phyloP scores from a whole-genome alignment of 2,113 vertebrate genomes.

The Trichechus manatus region DNA sequence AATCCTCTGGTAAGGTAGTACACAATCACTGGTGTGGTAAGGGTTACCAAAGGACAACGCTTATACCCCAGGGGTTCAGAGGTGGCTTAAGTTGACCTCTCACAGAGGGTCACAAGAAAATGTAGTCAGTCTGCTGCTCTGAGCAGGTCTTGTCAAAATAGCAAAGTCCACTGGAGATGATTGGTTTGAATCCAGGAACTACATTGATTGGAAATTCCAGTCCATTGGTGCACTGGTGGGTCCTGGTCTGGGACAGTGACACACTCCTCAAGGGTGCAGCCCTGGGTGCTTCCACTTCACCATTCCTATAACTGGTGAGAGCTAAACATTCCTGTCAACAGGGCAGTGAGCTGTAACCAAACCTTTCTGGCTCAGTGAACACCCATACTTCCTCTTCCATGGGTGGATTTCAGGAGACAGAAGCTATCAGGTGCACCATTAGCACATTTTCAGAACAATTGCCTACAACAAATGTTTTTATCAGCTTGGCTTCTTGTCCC shows the following conservation, averaged over 20 bases:
- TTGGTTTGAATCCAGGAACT: neutral
- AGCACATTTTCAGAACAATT: conserved; percentile 60
- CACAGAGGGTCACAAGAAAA: neutral
- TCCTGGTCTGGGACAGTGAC: neutral
- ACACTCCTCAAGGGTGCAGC: neutral
- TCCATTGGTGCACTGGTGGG: no score
- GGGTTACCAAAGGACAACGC: neutral
- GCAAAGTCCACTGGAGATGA: fast-evolving
- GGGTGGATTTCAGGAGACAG: neutral
- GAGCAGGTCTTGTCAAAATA: neutral
- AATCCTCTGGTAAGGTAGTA: neutral
- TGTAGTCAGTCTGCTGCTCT: neutral
- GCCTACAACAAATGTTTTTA: conserved; percentile 45
- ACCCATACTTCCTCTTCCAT: neutral
- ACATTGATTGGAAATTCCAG: neutral
- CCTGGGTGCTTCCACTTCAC: neutral
- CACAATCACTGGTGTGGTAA: neutral
- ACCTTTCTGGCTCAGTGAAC: neutral
- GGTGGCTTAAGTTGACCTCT: neutral
- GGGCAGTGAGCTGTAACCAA: neutral
- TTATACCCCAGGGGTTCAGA: neutral
- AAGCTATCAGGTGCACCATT: conserved; percentile 34
- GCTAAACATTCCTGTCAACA: neutral
- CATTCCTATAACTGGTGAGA: neutral
- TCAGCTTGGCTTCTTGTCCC: conserved; percentile 55